Conservation (phyloP, 2,888 invertebrate species). For the Ethmia dodecea region DNA sequence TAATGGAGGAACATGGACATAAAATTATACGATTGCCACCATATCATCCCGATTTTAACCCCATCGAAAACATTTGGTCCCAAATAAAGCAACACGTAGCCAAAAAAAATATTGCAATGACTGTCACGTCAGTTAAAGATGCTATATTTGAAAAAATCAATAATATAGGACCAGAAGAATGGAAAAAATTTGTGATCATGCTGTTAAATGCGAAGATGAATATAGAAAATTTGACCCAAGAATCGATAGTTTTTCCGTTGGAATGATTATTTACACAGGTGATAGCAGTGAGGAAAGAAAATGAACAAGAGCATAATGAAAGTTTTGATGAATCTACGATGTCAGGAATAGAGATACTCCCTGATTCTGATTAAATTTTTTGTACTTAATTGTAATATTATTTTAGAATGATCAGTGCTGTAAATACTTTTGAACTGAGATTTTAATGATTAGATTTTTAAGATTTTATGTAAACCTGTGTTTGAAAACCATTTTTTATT, state of each 20-base stretch:
- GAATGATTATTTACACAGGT: background rate
- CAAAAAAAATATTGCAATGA: background rate
- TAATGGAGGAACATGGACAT: conserved; percentile 1
- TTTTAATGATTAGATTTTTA: too few species aligned
- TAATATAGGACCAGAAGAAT: background rate
- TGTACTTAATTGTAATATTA: too few species aligned
- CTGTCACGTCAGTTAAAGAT: background rate
- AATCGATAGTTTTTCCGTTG: too few species aligned
- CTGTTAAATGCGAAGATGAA: background rate
- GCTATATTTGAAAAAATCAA: background rate
- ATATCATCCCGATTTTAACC: background rate
- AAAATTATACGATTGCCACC: background rate
- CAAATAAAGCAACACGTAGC: conserved; percentile 4
- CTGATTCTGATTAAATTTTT: background rate
- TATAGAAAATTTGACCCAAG: background rate
- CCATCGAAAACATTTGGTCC: conserved; percentile 1
- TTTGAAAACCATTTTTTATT: too few species aligned
- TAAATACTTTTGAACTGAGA: too few species aligned
- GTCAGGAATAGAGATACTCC: background rate
- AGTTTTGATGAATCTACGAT: background rate
- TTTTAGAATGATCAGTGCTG: too few species aligned
- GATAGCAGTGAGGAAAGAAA: background rate
- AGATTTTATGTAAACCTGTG: too few species aligned
- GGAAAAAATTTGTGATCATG: background rate
- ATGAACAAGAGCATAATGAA: too few species aligned